Evolutionary conservation across 2,113 vertebrate species (phyloP).

Genomic region (Lycaon pictus): DNA sequence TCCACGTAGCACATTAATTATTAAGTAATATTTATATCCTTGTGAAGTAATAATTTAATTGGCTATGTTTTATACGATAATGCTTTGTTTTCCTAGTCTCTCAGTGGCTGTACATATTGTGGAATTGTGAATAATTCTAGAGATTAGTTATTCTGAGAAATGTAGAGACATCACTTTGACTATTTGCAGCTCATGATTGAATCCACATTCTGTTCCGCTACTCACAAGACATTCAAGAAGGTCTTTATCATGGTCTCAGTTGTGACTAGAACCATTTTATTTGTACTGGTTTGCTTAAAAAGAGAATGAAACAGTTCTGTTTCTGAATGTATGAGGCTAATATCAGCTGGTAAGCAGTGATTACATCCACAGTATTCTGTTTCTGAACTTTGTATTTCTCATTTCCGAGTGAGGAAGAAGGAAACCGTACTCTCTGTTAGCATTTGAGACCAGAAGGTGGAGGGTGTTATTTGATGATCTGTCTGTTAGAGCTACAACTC

Average conservation of each 20-base stretch:
- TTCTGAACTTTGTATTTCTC: background rate
- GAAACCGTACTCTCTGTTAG: background rate
- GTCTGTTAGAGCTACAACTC: background rate
- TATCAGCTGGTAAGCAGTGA: conserved; percentile 1
- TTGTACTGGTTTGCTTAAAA: conserved; percentile 71
- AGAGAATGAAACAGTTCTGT: conserved; percentile 23
- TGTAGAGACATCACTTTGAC: conserved; percentile 4
- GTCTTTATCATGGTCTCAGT: background rate
- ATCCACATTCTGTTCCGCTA: background rate
- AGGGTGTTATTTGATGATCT: background rate
- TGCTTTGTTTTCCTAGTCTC: conserved; percentile 18
- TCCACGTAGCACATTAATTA: conserved; percentile 73
- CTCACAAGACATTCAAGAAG: conserved; percentile 23
- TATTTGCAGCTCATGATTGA: conserved; percentile 38
- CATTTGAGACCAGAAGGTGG: background rate
- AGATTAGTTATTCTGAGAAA: conserved; percentile 24
- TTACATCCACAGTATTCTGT: conserved; percentile 65
- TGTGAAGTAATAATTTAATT: conserved; percentile 65
- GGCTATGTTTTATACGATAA: background rate
- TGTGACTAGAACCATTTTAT: conserved; percentile 72
- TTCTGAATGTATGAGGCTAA: conserved; percentile 37
- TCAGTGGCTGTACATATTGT: background rate
- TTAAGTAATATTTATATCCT: conserved; percentile 81
- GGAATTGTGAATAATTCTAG: conserved; percentile 28
- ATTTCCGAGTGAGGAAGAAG: background rate